These are phyloP conservation scores for Drosophila sordidula DNA, from an alignment of 2,888 invertebrate species.

Conservation along the genomic window DNA sequence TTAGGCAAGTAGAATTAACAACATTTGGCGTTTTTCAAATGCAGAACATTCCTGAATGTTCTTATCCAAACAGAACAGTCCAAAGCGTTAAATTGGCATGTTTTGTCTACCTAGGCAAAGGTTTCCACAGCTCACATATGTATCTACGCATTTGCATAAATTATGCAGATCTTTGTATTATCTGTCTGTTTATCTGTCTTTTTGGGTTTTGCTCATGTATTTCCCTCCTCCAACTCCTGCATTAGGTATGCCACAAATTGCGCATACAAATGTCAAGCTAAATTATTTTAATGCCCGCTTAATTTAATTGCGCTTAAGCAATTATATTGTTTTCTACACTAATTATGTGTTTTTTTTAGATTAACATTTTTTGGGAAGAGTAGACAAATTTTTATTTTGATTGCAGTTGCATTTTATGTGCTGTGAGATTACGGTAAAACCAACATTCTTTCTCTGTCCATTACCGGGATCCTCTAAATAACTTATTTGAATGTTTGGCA, in stretches of 20 bases:
- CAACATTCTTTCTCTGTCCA: too few species aligned
- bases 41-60: background rate
- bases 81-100: slow-evolving; percentile 20
- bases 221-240: background rate
- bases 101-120: background rate
- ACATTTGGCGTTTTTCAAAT: background rate
- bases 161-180: slow-evolving; percentile 42
- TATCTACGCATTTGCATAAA: slow-evolving; percentile 9
- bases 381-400: too few species aligned
- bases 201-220: background rate
- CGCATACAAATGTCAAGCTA: background rate
- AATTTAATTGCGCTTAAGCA: slow-evolving; percentile 34
- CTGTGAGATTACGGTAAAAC: too few species aligned
- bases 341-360: background rate
- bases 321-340: too few species aligned
- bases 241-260: too few species aligned
- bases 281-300: slow-evolving; percentile 41
- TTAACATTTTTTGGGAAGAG: background rate
- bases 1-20: too few species aligned
- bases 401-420: too few species aligned
- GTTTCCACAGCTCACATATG: background rate
- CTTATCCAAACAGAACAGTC: background rate
- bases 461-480: too few species aligned
- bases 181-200: slow-evolving; percentile 1
- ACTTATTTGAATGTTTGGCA: background rate